phyloP scores from a whole-genome alignment of 2,888 invertebrate genomes.

The Ischnus inquisitorius region DNA sequence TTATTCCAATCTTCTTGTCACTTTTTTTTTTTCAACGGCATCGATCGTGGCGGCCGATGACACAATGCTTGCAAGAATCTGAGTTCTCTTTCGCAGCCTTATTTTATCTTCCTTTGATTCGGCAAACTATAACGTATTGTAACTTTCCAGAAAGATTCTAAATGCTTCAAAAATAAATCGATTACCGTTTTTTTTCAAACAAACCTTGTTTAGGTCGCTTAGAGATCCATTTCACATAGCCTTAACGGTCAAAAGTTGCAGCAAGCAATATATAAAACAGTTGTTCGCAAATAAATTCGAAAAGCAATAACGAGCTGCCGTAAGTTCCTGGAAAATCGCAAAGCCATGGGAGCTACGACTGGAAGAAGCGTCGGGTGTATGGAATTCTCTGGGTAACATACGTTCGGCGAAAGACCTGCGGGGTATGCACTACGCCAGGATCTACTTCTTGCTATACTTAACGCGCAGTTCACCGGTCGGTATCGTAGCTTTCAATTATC shows the following conservation, averaged over 20 bases:
- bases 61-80: constrained; percentile 3
- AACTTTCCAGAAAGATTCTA: not conserved
- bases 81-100: not conserved
- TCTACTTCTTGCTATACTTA: constrained; percentile 34
- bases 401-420: constrained; percentile 1
- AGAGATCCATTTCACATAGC: too few relatives aligned
- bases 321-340: constrained; percentile 6
- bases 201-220: too few relatives aligned
- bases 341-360: not conserved
- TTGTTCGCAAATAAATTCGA: constrained; percentile 9
- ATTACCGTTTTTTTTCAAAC: too few relatives aligned
- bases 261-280: not conserved
- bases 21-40: constrained; percentile 5
- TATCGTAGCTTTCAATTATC: constrained; percentile 80
- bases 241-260: not conserved
- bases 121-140: not conserved
- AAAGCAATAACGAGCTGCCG: constrained; percentile 25
- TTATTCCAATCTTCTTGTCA: constrained; percentile 17
- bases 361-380: not conserved
- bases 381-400: constrained; percentile 4
- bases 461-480: constrained; percentile 1
- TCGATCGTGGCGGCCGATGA: not conserved
- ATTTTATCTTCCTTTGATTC: not conserved
- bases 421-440: constrained; percentile 37
- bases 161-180: not conserved